phyloP scores from a whole-genome alignment of 2,113 vertebrate genomes.

The Istiophorus platypterus region DNA sequence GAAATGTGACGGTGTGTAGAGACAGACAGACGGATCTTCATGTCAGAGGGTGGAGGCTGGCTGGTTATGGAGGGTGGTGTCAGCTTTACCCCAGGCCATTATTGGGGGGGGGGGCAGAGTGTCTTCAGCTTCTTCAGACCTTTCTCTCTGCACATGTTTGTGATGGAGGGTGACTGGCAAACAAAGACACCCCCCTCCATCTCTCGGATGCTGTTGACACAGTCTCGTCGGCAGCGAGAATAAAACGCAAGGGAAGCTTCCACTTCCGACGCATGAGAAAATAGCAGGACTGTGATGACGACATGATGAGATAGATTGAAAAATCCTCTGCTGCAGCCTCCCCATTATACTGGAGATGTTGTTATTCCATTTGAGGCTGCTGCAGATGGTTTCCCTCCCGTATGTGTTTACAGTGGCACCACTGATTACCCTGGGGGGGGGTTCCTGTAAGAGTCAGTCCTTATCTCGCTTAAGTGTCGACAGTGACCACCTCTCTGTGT shows the following conservation, averaged over 20 bases:
- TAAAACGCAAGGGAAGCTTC: not conserved
- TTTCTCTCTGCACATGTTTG: not conserved
- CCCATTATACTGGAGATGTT: not conserved
- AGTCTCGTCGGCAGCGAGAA: not conserved
- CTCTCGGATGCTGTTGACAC: too few relatives aligned
- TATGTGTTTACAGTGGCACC: slow-evolving; percentile 2
- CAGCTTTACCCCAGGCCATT: too few relatives aligned
- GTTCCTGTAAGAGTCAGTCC: too few relatives aligned
- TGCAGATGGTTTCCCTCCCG: not conserved
- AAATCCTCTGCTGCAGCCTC: not conserved
- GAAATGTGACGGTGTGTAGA: too few relatives aligned
- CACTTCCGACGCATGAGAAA: not conserved
- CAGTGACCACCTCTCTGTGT: not conserved
- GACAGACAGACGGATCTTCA: not conserved
- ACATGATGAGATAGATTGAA: not conserved
- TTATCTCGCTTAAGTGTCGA: not conserved
- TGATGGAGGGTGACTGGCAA: not conserved
- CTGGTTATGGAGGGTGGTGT: not conserved
- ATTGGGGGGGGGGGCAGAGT: slow-evolving; percentile 5
- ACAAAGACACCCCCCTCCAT: not conserved
- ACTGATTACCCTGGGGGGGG: not conserved
- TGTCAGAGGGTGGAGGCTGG: not conserved
- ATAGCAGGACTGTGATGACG: not conserved
- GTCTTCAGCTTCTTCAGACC: too few relatives aligned
- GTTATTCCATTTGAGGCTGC: not conserved